Evolutionary conservation across 2,888 invertebrate genomes (phyloP).

Genomic region (Zaprionus bogoriensis): DNA sequence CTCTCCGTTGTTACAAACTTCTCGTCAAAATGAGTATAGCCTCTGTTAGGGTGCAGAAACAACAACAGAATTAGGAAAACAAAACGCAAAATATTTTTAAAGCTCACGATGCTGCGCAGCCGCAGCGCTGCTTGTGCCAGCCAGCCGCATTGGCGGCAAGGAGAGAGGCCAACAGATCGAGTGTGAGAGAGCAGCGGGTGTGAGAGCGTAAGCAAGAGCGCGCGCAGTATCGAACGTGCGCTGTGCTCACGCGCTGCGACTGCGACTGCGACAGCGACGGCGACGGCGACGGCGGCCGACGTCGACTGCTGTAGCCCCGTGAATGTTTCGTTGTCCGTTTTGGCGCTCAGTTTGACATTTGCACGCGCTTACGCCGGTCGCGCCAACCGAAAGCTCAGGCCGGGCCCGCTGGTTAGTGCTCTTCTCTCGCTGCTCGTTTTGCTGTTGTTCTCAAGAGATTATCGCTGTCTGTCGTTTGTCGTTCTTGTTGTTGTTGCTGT

Average conservation of each 20-base stretch:
- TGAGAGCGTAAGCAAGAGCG: conserved; percentile 21
- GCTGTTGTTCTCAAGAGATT: conserved; percentile 9
- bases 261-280: not conserved
- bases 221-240: too few species aligned
- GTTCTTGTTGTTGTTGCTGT: conserved; percentile 20
- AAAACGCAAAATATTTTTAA: conserved; percentile 50
- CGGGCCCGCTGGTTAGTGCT: conserved; percentile 45
- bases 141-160: conserved; percentile 27
- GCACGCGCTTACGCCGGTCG: conserved; percentile 73
- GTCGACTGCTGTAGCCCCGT: conserved; percentile 17
- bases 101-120: conserved; percentile 47
- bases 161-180: not conserved
- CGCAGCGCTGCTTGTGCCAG: conserved; percentile 22
- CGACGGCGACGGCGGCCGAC: conserved; percentile 1
- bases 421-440: conserved; percentile 24
- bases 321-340: conserved; percentile 46
- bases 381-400: conserved; percentile 37
- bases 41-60: not conserved
- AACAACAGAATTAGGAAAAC: conserved; percentile 18
- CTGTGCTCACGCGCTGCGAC: not conserved
- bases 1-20: too few species aligned
- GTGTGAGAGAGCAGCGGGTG: not conserved
- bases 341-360: conserved; percentile 73
- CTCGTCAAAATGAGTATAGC: not conserved
- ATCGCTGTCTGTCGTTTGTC: conserved; percentile 12